Conservation (phyloP, 2,113 vertebrate species). For the Elgaria multicarinata region DNA sequence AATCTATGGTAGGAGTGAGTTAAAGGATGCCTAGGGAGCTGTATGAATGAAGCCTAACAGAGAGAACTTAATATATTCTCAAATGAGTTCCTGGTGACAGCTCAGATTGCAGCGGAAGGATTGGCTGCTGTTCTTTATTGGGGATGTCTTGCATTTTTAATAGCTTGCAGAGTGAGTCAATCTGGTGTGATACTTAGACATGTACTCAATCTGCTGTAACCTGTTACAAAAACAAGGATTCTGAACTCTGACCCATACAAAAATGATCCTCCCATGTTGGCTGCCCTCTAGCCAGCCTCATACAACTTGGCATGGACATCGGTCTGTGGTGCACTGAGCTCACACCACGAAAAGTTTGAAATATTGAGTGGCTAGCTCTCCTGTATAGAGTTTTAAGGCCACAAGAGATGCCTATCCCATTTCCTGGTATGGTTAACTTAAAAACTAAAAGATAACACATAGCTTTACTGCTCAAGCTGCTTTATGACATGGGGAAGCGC, state of each 20-base stretch:
- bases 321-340: slow-evolving; percentile 46
- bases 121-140: slow-evolving; percentile 61
- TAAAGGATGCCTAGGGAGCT: neutral
- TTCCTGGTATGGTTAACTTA: neutral
- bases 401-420: slow-evolving; percentile 34
- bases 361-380: slow-evolving; percentile 35
- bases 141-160: slow-evolving; percentile 53
- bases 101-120: slow-evolving; percentile 34
- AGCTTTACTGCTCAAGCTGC: neutral
- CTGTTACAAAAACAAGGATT: slow-evolving; percentile 65
- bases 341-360: slow-evolving; percentile 1
- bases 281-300: slow-evolving; percentile 53
- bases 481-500: neutral
- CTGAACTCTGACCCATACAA: slow-evolving; percentile 38
- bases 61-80: neutral
- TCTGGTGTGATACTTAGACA: slow-evolving; percentile 66
- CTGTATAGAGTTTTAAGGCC: slow-evolving; percentile 51
- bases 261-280: slow-evolving; percentile 57
- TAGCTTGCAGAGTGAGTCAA: slow-evolving; percentile 54
- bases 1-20: neutral
- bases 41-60: neutral
- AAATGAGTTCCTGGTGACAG: neutral
- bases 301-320: slow-evolving; percentile 55
- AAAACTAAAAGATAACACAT: neutral
- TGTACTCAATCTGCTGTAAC: slow-evolving; percentile 61